Evolutionary conservation across 2,888 invertebrate genomes (phyloP).

Genomic region (Pachycephus smyrnensis): DNA sequence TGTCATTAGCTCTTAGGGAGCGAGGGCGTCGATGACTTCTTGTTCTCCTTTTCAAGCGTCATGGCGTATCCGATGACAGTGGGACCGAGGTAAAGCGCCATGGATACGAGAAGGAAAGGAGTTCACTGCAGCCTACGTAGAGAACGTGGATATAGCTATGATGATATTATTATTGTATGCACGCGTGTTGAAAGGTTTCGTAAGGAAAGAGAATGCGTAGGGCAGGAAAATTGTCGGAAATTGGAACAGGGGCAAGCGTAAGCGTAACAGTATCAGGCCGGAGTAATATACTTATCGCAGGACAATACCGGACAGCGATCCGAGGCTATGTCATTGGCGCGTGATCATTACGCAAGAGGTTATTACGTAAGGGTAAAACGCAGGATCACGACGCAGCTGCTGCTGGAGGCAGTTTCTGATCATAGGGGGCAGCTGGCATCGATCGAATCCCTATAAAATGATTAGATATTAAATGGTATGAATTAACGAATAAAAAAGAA

Average conservation of each 20-base stretch:
- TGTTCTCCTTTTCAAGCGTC: constrained; percentile 17
- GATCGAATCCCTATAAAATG: too few relatives aligned
- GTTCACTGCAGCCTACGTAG: too few relatives aligned
- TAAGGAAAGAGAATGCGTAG: constrained; percentile 9
- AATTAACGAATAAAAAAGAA: too few relatives aligned
- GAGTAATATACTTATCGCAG: constrained; percentile 35
- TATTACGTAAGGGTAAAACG: constrained; percentile 32
- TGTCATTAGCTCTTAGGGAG: constrained; percentile 42
- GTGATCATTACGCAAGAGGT: constrained; percentile 32
- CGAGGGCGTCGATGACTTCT: constrained; percentile 42
- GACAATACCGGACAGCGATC: constrained; percentile 36
- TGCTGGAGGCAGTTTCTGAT: constrained; percentile 31
- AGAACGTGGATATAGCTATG: too few relatives aligned
- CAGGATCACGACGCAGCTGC: constrained; percentile 31
- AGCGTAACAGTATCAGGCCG: too few relatives aligned
- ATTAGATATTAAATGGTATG: too few relatives aligned
- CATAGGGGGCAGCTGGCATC: constrained; percentile 22
- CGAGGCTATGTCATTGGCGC: constrained; percentile 26
- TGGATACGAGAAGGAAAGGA: constrained; percentile 5
- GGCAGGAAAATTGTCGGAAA: constrained; percentile 4
- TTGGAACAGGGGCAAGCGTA: neutral
- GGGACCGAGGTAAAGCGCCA: constrained; percentile 9
- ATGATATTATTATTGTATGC: too few relatives aligned
- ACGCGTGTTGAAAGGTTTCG: too few relatives aligned
- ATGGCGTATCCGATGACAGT: constrained; percentile 6